Conservation (phyloP, 2,113 vertebrate genomes). For the Colius striatus region DNA sequence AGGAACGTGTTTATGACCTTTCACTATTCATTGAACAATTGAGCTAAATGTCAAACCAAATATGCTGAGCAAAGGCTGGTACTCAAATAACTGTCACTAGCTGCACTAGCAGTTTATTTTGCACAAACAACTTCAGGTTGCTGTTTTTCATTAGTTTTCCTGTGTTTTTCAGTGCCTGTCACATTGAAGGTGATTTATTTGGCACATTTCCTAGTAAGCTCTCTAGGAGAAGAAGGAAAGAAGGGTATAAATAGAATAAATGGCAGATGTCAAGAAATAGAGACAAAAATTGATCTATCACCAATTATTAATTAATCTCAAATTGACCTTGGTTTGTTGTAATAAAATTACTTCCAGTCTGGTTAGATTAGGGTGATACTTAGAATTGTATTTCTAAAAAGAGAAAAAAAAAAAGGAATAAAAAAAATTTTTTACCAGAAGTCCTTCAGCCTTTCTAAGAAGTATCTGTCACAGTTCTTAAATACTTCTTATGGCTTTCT, state of each 20-base stretch:
- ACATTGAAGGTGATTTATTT: neutral
- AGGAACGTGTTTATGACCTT: slow-evolving; percentile 24
- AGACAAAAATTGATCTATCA: neutral
- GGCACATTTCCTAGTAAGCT: neutral
- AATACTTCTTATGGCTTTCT: neutral
- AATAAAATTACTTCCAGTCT: neutral
- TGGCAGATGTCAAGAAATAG: neutral
- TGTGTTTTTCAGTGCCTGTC: neutral
- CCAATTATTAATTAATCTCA: neutral
- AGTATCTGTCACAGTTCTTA: neutral
- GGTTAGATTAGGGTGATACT: neutral
- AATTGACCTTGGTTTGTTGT: neutral
- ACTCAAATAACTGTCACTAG: neutral
- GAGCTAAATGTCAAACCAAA: neutral
- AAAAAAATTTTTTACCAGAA: neutral
- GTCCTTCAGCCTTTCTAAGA: neutral
- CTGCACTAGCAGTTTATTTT: neutral
- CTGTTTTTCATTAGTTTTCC: slow-evolving; percentile 22
- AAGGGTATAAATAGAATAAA: neutral
- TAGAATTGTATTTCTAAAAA: neutral
- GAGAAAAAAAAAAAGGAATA: neutral
- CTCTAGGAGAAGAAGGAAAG: neutral
- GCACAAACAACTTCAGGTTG: neutral
- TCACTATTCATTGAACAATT: slow-evolving; percentile 5
- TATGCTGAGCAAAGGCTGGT: neutral